Base-by-base conservation (phyloP, 1,140 invertebrate genomes). In the Pogonomyrmex californicus region DNA sequence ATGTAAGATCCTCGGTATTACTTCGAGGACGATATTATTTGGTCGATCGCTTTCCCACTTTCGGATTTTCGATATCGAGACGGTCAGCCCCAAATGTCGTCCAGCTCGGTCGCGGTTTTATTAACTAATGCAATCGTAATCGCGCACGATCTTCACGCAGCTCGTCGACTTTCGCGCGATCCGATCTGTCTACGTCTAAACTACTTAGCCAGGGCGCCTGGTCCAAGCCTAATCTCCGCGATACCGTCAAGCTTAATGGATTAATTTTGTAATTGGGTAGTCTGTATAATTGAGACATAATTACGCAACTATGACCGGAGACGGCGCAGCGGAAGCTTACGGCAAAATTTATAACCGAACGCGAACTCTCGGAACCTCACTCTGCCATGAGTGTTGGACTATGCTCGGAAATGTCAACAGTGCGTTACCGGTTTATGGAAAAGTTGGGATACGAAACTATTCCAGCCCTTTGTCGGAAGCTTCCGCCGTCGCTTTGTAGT, bases 191-290 rank as follows among this genome's bases (percentile, higher is more conserved):
- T 23, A 49, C n/a, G 54, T 10, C 36, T 17, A 51, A 85, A 47
- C 81, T 82, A 47, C 81, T 82, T 33, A 51, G 41, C 60, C 62
- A 36, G 33, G 23, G 30, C 41, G 7, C 5, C 6, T 0, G 2
- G 38, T 38, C 23, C 63, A 49, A 87, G 68, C 71, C 63, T 66
- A 66, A 58, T 44, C 65, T 30, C 23, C 44, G 33, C 36, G 81
- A 63, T 86, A 44, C 73, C 73, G 23, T 14, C 60, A 58, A 41
- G 63, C 79, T 87, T 90, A 91, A 93, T 92, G 91, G 91, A 92
- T 93, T 92, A 92, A 92, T 90, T 92, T 91, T 91, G 90, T 93
- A 92, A 92, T 93, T 93, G 90, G 87, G 79, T 90, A 90, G 73
- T 88, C 68, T 70, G 86, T 88, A 75, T 88, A 92, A 92, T 91